A percentile compares a stretch with the other conserved stretches of the same genome.
Evolutionary conservation across 2,113 vertebrate genomes (phyloP).

Genomic region (Benitochromis conjunctus): DNA sequence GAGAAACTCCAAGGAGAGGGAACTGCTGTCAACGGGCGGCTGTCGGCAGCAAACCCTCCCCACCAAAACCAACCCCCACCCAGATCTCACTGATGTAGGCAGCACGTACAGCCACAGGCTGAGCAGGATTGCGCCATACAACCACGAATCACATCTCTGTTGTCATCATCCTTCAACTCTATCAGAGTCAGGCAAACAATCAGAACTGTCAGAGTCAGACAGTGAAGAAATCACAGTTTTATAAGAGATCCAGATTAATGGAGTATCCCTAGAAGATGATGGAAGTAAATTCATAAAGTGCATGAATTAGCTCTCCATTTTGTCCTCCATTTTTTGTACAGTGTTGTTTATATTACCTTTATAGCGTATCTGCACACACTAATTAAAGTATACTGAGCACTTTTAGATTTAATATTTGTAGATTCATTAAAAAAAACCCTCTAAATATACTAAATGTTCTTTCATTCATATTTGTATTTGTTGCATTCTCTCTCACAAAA

Average conservation of each 20-base stretch:
- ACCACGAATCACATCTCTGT: neutral
- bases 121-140: constrained; percentile 64
- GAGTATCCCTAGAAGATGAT: neutral
- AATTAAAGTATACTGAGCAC: neutral
- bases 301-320: neutral
- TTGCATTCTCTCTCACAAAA: constrained; percentile 30
- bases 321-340: constrained; percentile 36
- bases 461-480: constrained; percentile 21
- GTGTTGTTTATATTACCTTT: constrained; percentile 4
- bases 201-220: constrained; percentile 87
- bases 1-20: constrained; percentile 98
- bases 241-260: neutral
- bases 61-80: constrained; percentile 95
- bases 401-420: constrained; percentile 8
- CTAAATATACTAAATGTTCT: neutral
- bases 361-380: neutral
- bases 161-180: constrained; percentile 59
- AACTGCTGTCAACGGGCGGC: constrained; percentile 91
- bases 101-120: constrained; percentile 72
- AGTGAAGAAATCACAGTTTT: constrained; percentile 91
- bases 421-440: constrained; percentile 1
- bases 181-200: constrained; percentile 83
- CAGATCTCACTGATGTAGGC: constrained; percentile 93
- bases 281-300: neutral
- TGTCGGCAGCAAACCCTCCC: constrained; percentile 95